These are phyloP conservation scores for Urocitellus parryii DNA, from an alignment of 2,113 vertebrate genomes.

Conservation along the genomic window DNA sequence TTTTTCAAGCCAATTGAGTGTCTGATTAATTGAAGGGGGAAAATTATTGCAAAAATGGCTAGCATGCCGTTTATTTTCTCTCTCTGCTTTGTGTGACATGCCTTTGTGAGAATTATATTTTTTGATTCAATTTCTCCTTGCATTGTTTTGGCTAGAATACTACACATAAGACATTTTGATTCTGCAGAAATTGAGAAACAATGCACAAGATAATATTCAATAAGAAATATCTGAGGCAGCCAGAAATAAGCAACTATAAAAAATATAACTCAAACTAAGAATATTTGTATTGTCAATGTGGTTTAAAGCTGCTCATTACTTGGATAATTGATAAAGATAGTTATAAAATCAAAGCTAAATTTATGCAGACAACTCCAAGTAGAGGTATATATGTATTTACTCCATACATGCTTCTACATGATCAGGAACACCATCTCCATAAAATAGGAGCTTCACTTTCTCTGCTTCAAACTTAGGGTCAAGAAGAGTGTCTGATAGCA, in stretches of 20 bases:
- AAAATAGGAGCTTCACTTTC: fast-evolving
- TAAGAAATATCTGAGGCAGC: not conserved
- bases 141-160: not conserved
- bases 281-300: not conserved
- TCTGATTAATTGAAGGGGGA: constrained; percentile 67
- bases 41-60: constrained; percentile 63
- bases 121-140: constrained; percentile 51
- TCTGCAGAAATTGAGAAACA: not conserved
- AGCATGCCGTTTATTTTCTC: constrained; percentile 56
- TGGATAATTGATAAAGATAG: not conserved
- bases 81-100: not conserved
- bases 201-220: not conserved
- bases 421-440: not conserved
- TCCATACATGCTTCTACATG: fast-evolving
- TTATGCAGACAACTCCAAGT: not conserved
- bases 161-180: not conserved
- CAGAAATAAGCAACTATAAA: not conserved
- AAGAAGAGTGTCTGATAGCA: fast-evolving
- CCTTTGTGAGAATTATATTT: constrained; percentile 35
- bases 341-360: not conserved
- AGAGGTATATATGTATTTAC: not conserved
- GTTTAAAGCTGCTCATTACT: not conserved
- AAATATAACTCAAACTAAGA: not conserved
- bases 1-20: constrained; percentile 63
- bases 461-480: not conserved